phyloP scores from a whole-genome alignment of 2,797 vertebrate genomes.

The Telmatherina bonti region DNA sequence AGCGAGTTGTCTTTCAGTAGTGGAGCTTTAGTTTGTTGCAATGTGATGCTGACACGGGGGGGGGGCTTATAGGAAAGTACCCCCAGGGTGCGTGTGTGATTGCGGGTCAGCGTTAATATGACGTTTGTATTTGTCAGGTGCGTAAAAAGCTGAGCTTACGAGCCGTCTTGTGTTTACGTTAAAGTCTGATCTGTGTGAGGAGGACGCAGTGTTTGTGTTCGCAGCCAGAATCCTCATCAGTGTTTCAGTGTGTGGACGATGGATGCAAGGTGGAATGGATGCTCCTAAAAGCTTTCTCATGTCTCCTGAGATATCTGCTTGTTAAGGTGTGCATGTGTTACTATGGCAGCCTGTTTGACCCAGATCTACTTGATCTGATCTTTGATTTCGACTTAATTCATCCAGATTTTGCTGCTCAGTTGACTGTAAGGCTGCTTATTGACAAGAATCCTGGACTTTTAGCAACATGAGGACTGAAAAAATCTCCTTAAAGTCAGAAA shows the following conservation, averaged over 20 bases:
- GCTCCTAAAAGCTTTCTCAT: slow-evolving; percentile 22
- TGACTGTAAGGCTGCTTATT: not conserved
- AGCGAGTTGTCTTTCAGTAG: slow-evolving; percentile 69
- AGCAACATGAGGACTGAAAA: not conserved
- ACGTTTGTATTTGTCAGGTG: no score
- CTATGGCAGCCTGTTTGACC: slow-evolving; percentile 38
- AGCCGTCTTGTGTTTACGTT: slow-evolving; percentile 42
- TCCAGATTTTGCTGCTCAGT: not conserved
- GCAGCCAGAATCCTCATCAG: not conserved
- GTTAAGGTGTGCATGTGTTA: slow-evolving; percentile 31
- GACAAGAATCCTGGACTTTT: not conserved
- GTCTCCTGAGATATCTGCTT: slow-evolving; percentile 28
- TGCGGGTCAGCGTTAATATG: slow-evolving; percentile 32
- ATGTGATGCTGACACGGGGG: slow-evolving; percentile 54
- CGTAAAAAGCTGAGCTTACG: slow-evolving; percentile 1
- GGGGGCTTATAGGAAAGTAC: slow-evolving; percentile 60
- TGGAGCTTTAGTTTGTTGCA: slow-evolving; percentile 69
- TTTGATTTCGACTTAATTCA: not conserved
- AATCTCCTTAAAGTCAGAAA: not conserved
- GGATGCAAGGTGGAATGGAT: not conserved
- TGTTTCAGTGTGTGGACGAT: slow-evolving; percentile 7
- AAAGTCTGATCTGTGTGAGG: slow-evolving; percentile 15
- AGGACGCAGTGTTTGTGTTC: slow-evolving; percentile 17
- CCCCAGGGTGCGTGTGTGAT: slow-evolving; percentile 25
- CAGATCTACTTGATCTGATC: not conserved